Percentiles rank a stretch among this genome's conserved stretches.
Evolutionary conservation across 23 tunicate species (phyloP).

Genomic region (Phallusia fumigata): DNA sequence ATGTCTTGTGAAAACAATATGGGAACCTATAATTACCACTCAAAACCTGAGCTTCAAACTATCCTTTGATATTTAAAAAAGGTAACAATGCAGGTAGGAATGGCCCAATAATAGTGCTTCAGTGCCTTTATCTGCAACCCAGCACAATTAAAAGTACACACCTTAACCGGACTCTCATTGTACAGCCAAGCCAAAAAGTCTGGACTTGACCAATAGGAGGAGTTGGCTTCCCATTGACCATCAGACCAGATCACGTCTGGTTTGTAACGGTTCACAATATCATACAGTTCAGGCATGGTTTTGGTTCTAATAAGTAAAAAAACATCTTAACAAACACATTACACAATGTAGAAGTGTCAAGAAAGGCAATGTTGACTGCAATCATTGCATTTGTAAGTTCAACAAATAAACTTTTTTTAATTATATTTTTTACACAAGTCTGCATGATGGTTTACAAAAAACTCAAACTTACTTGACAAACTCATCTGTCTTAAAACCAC

Average conservation of each 20-base stretch:
- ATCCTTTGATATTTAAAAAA: no score
- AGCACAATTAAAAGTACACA: not conserved
- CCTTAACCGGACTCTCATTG: slow-evolving; percentile 93
- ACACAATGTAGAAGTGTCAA: not conserved
- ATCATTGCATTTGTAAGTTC: no score
- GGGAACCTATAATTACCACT: no score
- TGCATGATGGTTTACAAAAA: not conserved
- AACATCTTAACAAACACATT: not conserved
- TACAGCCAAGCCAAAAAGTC: slow-evolving; percentile 91
- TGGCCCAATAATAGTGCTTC: no score
- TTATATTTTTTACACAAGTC: not conserved
- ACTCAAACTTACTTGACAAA: slow-evolving; percentile 57
- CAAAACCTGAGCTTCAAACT: no score
- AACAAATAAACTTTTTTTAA: not conserved
- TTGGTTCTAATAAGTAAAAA: slow-evolving; percentile 16
- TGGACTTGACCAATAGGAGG: slow-evolving; percentile 65
- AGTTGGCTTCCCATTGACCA: slow-evolving; percentile 70
- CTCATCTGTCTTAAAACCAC: slow-evolving; percentile 45
- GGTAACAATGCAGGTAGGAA: no score
- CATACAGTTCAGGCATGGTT: slow-evolving; percentile 86
- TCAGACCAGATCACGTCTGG: slow-evolving; percentile 96
- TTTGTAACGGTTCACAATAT: slow-evolving; percentile 75
- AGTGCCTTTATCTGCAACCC: no score
- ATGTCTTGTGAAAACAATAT: no score
- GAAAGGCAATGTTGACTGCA: not conserved